Evolutionary conservation across 2,113 vertebrate genomes (phyloP).

Genomic region (Atractosteus spatula): DNA sequence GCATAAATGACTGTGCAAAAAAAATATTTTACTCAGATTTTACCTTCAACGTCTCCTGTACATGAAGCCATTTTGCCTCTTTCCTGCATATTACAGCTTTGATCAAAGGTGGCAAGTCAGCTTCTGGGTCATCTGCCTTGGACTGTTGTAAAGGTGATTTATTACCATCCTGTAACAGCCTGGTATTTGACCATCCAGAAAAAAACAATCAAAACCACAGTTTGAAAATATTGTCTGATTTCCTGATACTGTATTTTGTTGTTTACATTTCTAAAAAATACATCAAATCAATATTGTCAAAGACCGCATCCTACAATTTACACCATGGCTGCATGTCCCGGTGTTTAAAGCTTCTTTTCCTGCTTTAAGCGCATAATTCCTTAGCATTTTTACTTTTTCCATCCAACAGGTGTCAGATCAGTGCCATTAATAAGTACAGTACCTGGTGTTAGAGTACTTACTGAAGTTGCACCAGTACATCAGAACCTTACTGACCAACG

Average conservation of each 20-base stretch:
- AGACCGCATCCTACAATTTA: too few species aligned
- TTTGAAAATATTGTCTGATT: neutral
- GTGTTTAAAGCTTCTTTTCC: too few species aligned
- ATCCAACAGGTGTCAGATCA: neutral
- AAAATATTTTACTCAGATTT: neutral
- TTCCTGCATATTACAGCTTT: conserved; percentile 15
- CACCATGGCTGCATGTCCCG: too few species aligned
- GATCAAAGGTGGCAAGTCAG: conserved; percentile 37
- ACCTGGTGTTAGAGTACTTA: neutral
- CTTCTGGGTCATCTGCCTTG: conserved; percentile 18
- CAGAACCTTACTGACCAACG: too few species aligned
- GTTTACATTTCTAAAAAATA: too few species aligned
- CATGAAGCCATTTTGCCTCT: conserved; percentile 23
- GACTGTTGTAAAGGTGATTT: neutral
- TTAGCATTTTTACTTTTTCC: too few species aligned
- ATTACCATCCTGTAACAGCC: conserved; percentile 29
- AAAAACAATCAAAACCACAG: neutral
- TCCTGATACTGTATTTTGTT: neutral
- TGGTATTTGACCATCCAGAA: conserved; percentile 1
- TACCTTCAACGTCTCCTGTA: conserved; percentile 32
- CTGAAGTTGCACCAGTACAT: too few species aligned
- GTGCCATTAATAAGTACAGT: neutral
- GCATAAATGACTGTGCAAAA: neutral
- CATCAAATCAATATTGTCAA: too few species aligned
- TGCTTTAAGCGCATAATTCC: too few species aligned